Conservation (phyloP, 2,888 invertebrate species). For the Protonemura montana region DNA sequence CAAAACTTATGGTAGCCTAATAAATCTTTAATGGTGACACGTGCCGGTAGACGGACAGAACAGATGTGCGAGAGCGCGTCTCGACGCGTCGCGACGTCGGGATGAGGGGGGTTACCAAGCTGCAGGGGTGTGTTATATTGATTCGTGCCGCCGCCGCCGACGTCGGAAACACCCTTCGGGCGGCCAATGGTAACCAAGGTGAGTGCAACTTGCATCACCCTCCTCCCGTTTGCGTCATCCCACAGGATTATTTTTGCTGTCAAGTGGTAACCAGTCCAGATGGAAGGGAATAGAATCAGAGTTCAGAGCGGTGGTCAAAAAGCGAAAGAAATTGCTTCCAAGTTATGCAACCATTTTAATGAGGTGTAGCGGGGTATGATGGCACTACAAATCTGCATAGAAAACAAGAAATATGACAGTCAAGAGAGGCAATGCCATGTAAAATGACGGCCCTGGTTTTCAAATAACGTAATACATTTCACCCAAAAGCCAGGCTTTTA, state of each 20-base stretch:
- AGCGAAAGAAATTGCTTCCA: too few relatives aligned
- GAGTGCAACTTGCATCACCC: not conserved
- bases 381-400: too few relatives aligned
- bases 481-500: too few relatives aligned
- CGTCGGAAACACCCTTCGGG: not conserved
- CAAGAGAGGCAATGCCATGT: too few relatives aligned
- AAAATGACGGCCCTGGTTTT: too few relatives aligned
- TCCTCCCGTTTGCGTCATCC: not conserved
- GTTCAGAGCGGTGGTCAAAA: not conserved
- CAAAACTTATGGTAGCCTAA: not conserved
- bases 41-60: not conserved
- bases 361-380: too few relatives aligned
- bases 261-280: not conserved
- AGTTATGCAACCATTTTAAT: not conserved
- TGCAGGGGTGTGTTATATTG: not conserved
- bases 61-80: not conserved
- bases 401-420: too few relatives aligned
- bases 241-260: not conserved
- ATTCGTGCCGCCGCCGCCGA: not conserved
- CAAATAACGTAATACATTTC: too few relatives aligned
- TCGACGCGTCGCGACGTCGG: not conserved
- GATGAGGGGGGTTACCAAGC: not conserved
- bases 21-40: not conserved
- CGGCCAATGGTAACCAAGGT: not conserved
- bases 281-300: not conserved